Evolutionary conservation across 2,113 vertebrate genomes (phyloP).

Genomic region (Halcyon senegalensis): DNA sequence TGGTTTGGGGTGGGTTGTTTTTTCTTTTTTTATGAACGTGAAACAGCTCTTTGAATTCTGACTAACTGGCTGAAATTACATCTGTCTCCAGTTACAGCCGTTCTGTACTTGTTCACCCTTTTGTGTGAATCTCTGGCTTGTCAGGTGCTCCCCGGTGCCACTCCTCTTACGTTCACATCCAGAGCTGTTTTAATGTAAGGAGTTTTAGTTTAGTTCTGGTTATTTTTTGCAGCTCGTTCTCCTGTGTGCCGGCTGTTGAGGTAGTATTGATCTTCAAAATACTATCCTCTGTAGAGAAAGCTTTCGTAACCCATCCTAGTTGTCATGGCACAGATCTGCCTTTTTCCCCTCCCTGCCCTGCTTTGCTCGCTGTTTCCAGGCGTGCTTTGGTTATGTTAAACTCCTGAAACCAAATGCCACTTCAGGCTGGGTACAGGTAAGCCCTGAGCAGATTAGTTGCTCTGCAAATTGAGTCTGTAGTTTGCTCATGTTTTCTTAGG

Average conservation of each 20-base stretch:
- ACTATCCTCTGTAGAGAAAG: background rate
- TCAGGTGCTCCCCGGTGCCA: background rate
- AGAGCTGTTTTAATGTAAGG: accelerated
- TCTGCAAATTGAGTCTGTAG: background rate
- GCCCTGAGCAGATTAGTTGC: conserved; percentile 16
- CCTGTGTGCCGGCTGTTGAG: background rate
- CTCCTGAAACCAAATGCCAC: background rate
- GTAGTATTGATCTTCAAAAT: background rate
- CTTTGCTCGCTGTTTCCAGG: background rate
- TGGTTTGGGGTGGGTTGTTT: background rate
- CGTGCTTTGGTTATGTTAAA: background rate
- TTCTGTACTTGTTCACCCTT: background rate
- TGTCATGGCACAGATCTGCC: conserved; percentile 1
- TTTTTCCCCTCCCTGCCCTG: too few species aligned
- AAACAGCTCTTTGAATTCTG: background rate
- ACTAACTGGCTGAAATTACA: background rate
- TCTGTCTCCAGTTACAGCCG: background rate
- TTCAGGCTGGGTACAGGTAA: conserved; percentile 35
- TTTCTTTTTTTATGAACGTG: background rate
- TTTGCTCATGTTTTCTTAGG: background rate
- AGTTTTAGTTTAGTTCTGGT: background rate
- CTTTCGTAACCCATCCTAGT: background rate
- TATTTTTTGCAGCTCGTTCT: background rate
- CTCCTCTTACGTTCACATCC: accelerated
- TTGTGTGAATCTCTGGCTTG: background rate